Evolutionary conservation across 2,888 invertebrate species (phyloP).

Genomic region (Anthrax anthrax): DNA sequence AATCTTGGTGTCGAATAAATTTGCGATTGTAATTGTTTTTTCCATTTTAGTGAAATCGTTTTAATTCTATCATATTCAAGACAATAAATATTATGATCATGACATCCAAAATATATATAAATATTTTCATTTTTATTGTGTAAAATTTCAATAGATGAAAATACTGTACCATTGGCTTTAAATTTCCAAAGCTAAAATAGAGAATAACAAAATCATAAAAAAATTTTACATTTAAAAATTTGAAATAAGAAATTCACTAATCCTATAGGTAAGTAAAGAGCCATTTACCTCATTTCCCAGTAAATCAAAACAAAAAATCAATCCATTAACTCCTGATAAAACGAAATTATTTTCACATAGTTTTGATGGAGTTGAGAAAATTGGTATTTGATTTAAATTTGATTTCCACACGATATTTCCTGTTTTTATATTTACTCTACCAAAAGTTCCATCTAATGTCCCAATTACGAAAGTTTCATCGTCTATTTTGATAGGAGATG

Average conservation of each 20-base stretch:
- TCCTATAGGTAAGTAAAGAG: neutral
- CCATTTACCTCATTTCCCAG: constrained; percentile 39
- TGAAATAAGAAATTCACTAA: neutral
- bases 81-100: constrained; percentile 53
- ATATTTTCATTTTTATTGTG: constrained; percentile 25
- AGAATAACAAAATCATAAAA: constrained; percentile 7
- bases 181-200: constrained; percentile 45
- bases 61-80: constrained; percentile 34
- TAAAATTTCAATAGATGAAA: constrained; percentile 48
- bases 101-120: constrained; percentile 53
- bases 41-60: constrained; percentile 38
- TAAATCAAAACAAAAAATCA: constrained; percentile 39
- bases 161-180: constrained; percentile 49
- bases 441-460: constrained; percentile 40
- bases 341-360: constrained; percentile 17
- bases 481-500: constrained; percentile 32
- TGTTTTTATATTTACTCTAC: no score
- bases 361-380: constrained; percentile 44
- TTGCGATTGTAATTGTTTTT: constrained; percentile 39
- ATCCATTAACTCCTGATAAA: constrained; percentile 35
- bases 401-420: constrained; percentile 39
- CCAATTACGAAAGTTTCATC: constrained; percentile 32
- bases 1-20: constrained; percentile 55
- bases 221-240: neutral
- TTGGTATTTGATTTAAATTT: constrained; percentile 37